These are phyloP conservation scores for Bombus impatiens DNA, from an alignment of 1,140 invertebrate genomes.

Conservation along the genomic window DNA sequence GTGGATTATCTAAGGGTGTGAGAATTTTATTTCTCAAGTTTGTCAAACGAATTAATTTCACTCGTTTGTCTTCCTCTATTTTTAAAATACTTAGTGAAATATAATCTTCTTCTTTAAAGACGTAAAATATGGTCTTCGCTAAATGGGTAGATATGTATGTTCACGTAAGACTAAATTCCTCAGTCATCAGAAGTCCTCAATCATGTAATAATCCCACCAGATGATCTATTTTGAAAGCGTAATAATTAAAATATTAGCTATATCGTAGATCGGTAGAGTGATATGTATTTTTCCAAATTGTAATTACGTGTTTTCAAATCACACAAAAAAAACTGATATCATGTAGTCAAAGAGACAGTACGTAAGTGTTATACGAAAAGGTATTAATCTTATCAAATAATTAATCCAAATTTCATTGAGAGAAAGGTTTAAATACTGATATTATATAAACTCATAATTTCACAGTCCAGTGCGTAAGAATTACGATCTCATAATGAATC, in stretches of 20 bases:
- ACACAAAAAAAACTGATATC: no score
- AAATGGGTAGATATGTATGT: background rate
- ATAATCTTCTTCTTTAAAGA: background rate
- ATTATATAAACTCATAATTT: background rate
- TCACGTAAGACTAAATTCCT: background rate
- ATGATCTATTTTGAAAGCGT: no score
- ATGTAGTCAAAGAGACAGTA: no score
- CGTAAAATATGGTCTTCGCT: background rate
- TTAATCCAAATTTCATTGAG: background rate
- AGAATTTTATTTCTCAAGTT: background rate
- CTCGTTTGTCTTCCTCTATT: background rate
- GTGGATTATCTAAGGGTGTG: background rate
- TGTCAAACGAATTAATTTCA: background rate
- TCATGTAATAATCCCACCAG: background rate
- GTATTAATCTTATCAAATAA: background rate
- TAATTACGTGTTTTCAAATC: background rate
- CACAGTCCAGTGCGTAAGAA: no score
- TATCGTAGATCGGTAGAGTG: background rate
- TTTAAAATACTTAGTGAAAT: background rate
- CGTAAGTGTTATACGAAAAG: fast-evolving
- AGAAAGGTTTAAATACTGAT: no score
- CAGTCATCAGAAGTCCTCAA: background rate
- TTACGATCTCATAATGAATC: background rate
- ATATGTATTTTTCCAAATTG: background rate
- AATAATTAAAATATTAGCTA: background rate